Conservation (phyloP, 2,113 vertebrate species). For the Acrocephalus kingi region DNA sequence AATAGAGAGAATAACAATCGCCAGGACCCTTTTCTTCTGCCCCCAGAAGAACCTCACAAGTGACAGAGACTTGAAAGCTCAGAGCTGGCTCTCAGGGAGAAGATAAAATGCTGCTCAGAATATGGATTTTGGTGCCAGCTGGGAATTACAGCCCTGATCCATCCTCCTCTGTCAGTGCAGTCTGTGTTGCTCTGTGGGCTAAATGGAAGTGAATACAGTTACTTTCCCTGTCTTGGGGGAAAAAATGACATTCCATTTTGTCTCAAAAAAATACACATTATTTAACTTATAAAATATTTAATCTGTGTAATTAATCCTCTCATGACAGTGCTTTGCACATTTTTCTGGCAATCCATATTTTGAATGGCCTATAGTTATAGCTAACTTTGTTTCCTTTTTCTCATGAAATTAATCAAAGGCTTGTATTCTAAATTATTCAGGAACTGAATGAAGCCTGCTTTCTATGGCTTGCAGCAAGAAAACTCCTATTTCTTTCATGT, state of each 20-base stretch:
- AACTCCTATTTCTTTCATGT: constrained; percentile 34
- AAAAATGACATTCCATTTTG: constrained; percentile 82
- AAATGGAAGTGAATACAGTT: constrained; percentile 70
- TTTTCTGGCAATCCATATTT: constrained; percentile 65
- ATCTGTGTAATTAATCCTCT: constrained; percentile 80
- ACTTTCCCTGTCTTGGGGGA: constrained; percentile 67
- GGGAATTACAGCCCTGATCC: constrained; percentile 66
- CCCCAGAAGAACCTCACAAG: not conserved
- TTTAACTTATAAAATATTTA: constrained; percentile 85
- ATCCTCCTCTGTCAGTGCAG: constrained; percentile 60
- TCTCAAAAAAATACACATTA: constrained; percentile 81
- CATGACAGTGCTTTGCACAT: constrained; percentile 67
- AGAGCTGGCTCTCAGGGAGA: constrained; percentile 5
- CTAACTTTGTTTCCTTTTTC: constrained; percentile 62
- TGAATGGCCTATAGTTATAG: constrained; percentile 56
- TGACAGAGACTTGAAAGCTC: constrained; percentile 47
- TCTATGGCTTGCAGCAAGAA: constrained; percentile 55
- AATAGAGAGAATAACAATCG: not conserved
- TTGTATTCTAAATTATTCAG: constrained; percentile 72
- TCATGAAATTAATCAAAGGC: constrained; percentile 61
- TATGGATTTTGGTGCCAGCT: constrained; percentile 63
- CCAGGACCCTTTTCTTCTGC: constrained; percentile 8
- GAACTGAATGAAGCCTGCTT: constrained; percentile 61
- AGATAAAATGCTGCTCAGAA: constrained; percentile 58
- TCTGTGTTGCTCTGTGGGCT: constrained; percentile 62